A percentile compares a stretch with the other conserved stretches of the same genome.
phyloP scores from a whole-genome alignment of 2,113 vertebrate species.

The Campylorhamphus procurvoides region DNA sequence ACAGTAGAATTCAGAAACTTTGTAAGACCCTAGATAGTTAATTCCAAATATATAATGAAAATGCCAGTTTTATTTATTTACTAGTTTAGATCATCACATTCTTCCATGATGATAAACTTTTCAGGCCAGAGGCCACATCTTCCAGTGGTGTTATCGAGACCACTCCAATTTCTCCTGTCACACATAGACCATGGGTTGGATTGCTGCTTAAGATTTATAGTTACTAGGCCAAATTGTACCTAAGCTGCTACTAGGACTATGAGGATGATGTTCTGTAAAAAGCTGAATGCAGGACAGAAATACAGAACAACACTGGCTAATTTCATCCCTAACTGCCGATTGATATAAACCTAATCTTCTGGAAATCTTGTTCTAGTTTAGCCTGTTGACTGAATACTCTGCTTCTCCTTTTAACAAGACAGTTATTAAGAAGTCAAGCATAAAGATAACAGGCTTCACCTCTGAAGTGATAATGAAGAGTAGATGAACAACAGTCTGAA shows the following conservation, averaged over 20 bases:
- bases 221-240: neutral
- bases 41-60: neutral
- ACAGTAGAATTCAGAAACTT: neutral
- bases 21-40: neutral
- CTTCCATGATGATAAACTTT: neutral
- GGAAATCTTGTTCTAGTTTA: neutral
- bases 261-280: neutral
- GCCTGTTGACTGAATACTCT: neutral
- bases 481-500: neutral
- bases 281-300: neutral
- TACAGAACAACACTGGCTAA: neutral
- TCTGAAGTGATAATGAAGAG: neutral
- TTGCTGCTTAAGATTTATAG: neutral
- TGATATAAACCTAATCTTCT: neutral
- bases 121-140: neutral
- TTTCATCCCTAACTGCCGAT: neutral
- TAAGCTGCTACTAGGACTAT: neutral
- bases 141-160: neutral
- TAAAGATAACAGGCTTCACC: neutral
- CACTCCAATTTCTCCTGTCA: neutral
- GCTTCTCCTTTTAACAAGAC: neutral
- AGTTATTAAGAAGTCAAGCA: neutral
- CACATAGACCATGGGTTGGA: neutral
- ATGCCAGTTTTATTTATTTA: slow-evolving; percentile 5
- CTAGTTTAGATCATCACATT: slow-evolving; percentile 41